Percentiles rank a stretch among this genome's conserved stretches.
Conservation (phyloP, 2,113 vertebrate species). For the Protomyctophum bolini region DNA sequence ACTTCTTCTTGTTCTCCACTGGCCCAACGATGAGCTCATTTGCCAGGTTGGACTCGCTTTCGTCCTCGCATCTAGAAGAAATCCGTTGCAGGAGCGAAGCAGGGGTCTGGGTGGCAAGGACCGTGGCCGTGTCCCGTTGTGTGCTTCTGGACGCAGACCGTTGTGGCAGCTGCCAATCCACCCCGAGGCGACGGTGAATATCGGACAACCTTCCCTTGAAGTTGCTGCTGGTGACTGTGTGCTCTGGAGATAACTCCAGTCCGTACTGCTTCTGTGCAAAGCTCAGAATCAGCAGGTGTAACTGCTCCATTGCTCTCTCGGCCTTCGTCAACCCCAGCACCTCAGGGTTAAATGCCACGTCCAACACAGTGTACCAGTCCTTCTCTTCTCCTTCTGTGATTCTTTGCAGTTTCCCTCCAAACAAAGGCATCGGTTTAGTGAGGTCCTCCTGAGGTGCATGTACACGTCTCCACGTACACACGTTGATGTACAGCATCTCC, state of each 20-base stretch:
- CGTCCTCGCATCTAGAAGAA: constrained; percentile 53
- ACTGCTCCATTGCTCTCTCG: constrained; percentile 68
- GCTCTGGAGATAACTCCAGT: constrained; percentile 73
- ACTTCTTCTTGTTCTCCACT: constrained; percentile 41
- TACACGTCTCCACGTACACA: constrained; percentile 85
- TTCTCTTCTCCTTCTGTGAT: constrained; percentile 71
- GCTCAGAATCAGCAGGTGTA: constrained; percentile 78
- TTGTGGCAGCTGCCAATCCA: constrained; percentile 29
- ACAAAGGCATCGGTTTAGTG: constrained; percentile 74
- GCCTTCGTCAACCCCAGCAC: constrained; percentile 75
- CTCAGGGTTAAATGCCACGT: constrained; percentile 83
- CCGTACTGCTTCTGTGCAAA: constrained; percentile 77
- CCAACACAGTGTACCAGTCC: constrained; percentile 74
- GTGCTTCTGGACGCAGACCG: not conserved
- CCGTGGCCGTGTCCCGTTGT: constrained; percentile 55
- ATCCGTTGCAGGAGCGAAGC: constrained; percentile 77
- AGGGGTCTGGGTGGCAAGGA: constrained; percentile 54
- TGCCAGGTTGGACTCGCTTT: constrained; percentile 44
- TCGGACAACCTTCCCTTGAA: constrained; percentile 75
- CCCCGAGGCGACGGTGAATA: constrained; percentile 76
- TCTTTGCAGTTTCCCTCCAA: constrained; percentile 77
- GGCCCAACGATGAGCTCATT: constrained; percentile 56
- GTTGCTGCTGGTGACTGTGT: constrained; percentile 64
- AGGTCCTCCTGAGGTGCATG: constrained; percentile 73
- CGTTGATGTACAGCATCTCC: constrained; percentile 84